Conservation (phyloP, 2,888 invertebrate species). For the Cacoxenus indagator region DNA sequence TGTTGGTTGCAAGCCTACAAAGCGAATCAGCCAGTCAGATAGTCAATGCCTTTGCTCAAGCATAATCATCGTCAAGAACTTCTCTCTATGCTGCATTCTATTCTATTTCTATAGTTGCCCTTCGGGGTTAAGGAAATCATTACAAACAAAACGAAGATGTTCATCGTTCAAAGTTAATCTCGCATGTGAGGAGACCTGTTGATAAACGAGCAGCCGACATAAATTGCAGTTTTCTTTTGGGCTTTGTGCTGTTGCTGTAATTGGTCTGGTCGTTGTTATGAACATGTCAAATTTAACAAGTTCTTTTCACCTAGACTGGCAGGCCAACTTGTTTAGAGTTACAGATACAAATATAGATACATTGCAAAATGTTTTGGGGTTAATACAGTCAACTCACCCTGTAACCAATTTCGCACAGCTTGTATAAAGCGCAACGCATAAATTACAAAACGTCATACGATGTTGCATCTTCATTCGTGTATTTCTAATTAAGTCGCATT, state of each 20-base stretch:
- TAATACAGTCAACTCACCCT: too few relatives aligned
- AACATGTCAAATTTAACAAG: conserved; percentile 58
- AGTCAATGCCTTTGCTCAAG: neutral
- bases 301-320: too few relatives aligned
- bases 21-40: neutral
- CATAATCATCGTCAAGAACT: neutral
- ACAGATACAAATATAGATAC: too few relatives aligned
- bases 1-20: neutral
- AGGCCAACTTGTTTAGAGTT: too few relatives aligned
- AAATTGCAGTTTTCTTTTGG: neutral
- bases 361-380: too few relatives aligned
- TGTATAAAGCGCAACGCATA: too few relatives aligned
- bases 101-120: conserved; percentile 57
- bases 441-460: neutral
- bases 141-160: conserved; percentile 51
- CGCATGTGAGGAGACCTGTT: neutral
- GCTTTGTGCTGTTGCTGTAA: conserved; percentile 29
- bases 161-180: conserved; percentile 49
- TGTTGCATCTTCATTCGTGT: neutral
- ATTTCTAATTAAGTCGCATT: conserved; percentile 21
- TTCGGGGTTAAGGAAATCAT: conserved; percentile 47
- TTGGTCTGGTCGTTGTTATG: too few relatives aligned
- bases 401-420: too few relatives aligned
- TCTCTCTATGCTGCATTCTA: neutral
- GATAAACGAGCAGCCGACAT: neutral